Conservation (phyloP, 2,797 vertebrate genomes). For the Propithecus deckenii region DNA sequence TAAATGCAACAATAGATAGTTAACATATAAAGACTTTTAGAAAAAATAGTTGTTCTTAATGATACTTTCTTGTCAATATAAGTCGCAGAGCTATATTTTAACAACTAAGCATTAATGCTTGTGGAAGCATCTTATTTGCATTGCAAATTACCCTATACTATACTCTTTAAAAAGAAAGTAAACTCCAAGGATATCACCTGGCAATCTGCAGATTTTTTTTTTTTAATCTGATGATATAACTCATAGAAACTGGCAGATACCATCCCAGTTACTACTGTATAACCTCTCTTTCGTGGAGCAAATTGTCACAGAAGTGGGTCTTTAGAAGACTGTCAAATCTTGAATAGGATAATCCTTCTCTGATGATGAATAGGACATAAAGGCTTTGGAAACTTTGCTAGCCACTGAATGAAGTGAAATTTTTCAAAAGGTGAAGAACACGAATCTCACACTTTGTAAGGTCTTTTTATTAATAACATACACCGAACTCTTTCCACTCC, state of each 20-base stretch:
- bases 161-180: constrained; percentile 14
- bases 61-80: not conserved
- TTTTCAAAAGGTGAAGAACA: constrained; percentile 41
- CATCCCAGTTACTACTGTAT: not conserved
- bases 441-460: constrained; percentile 29
- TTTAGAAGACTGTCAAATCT: constrained; percentile 23
- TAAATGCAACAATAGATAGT: not conserved
- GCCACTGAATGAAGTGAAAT: constrained; percentile 31
- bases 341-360: constrained; percentile 37
- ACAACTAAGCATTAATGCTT: constrained; percentile 17
- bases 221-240: not conserved
- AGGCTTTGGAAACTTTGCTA: constrained; percentile 55
- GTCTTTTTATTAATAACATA: constrained; percentile 25
- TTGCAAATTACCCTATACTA: constrained; percentile 19
- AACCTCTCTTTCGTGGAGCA: not conserved
- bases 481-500: not conserved
- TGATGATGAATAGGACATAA: constrained; percentile 31
- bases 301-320: constrained; percentile 45
- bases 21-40: not conserved
- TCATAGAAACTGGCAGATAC: constrained; percentile 10
- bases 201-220: not conserved
- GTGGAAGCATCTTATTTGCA: constrained; percentile 27
- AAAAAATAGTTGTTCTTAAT: not conserved
- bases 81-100: not conserved
- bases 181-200: constrained; percentile 7